Percentiles rank a stretch among this genome's conserved stretches.
phyloP scores from a whole-genome alignment of 1,140 invertebrate genomes.

The Drosophila sucinea region DNA sequence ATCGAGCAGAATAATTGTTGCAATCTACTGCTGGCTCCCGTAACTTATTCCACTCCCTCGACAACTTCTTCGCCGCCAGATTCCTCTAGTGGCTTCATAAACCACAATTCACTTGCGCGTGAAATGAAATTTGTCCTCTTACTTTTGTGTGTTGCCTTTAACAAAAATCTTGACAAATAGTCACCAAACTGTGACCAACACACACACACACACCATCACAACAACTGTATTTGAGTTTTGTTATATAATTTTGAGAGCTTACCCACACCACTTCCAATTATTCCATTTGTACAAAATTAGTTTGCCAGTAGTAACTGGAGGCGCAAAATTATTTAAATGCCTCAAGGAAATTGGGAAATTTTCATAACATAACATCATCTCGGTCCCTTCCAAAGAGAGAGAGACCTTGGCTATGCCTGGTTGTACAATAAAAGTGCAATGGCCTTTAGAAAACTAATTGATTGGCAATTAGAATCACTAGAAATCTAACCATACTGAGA shows the following conservation, averaged over 20 bases:
- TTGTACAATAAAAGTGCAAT: slow-evolving; percentile 65
- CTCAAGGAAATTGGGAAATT: slow-evolving; percentile 64
- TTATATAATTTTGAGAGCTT: slow-evolving; percentile 69
- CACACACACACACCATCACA: too few relatives aligned
- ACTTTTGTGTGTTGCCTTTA: slow-evolving; percentile 44
- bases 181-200: slow-evolving; percentile 64
- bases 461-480: not conserved
- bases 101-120: slow-evolving; percentile 77
- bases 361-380: not conserved
- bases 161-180: slow-evolving; percentile 46
- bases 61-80: slow-evolving; percentile 19
- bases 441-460: slow-evolving; percentile 30
- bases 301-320: slow-evolving; percentile 43
- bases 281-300: slow-evolving; percentile 71
- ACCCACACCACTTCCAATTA: slow-evolving; percentile 41
- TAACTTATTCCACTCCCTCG: slow-evolving; percentile 4
- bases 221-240: slow-evolving; percentile 26
- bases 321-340: slow-evolving; percentile 73
- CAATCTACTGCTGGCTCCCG: slow-evolving; percentile 42
- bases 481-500: not conserved
- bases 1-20: slow-evolving; percentile 81
- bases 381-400: not conserved
- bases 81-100: slow-evolving; percentile 67
- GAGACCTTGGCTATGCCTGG: slow-evolving; percentile 60
- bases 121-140: slow-evolving; percentile 66